Evolutionary conservation across 2,797 vertebrate genomes (phyloP).

Genomic region (Protosalanx chinensis): DNA sequence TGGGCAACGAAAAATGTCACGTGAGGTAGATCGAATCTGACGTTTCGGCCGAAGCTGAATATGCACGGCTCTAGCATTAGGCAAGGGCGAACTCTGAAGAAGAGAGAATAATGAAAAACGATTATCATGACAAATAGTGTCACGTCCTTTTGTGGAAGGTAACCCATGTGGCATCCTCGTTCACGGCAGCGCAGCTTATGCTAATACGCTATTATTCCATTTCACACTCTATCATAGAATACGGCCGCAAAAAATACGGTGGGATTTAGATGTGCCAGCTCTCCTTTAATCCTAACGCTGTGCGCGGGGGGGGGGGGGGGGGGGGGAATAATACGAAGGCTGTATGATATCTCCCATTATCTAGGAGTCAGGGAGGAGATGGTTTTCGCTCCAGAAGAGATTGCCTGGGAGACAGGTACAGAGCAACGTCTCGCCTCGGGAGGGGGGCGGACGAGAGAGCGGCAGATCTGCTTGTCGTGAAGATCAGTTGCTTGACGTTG

Average conservation of each 20-base stretch:
- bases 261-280: background rate
- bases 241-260: constrained; percentile 3
- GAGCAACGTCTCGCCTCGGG: constrained; percentile 10
- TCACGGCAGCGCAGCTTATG: background rate
- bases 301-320: background rate
- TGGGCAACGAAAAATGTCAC: background rate
- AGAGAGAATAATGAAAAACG: background rate
- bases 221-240: constrained; percentile 11
- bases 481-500: constrained; percentile 41
- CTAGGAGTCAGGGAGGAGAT: constrained; percentile 10
- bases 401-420: constrained; percentile 18
- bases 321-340: constrained; percentile 13
- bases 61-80: background rate
- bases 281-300: constrained; percentile 13
- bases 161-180: background rate
- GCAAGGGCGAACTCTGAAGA: background rate
- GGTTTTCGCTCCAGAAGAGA: constrained; percentile 7
- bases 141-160: background rate
- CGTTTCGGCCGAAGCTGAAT: background rate
- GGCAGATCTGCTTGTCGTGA: constrained; percentile 39
- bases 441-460: constrained; percentile 4
- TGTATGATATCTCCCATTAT: constrained; percentile 1
- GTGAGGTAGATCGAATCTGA: background rate
- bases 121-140: constrained; percentile 5
- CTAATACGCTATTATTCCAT: constrained; percentile 12